phyloP scores from a whole-genome alignment of 2,113 vertebrate species.

The Microcebus jonahi region DNA sequence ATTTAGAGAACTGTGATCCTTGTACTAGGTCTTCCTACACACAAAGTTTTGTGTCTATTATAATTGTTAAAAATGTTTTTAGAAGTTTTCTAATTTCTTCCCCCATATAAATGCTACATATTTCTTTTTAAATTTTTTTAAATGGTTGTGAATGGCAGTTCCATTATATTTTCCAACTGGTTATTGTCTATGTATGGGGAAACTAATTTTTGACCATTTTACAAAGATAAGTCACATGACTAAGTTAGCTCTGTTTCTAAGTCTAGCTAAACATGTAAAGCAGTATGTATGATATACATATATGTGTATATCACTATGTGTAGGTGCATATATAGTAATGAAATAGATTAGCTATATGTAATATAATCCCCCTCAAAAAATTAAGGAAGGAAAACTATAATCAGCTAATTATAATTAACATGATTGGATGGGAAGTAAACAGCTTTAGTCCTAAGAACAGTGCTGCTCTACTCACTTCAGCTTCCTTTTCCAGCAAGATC shows the following conservation, averaged over 20 bases:
- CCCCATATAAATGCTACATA: neutral
- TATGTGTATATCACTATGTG: neutral
- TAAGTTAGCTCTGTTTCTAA: neutral
- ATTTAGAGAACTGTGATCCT: neutral
- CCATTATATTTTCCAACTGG: neutral
- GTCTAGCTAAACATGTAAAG: neutral
- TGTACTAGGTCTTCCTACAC: neutral
- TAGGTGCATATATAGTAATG: neutral
- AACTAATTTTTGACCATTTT: neutral
- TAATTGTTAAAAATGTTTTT: neutral
- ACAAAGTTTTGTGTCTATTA: neutral
- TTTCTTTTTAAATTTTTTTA: neutral
- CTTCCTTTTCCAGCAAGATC: conserved; percentile 98
- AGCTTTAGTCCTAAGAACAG: neutral
- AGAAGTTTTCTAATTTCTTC: neutral
- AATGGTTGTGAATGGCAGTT: neutral
- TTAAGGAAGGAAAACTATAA: neutral
- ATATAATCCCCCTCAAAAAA: neutral
- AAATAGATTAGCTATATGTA: neutral
- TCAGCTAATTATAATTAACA: neutral
- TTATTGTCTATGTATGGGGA: neutral
- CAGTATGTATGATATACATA: neutral
- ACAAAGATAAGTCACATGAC: neutral
- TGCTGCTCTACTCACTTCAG: conserved; percentile 89
- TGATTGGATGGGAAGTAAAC: neutral